These are phyloP conservation scores for Hydraecia micacea DNA, from an alignment of 2,888 invertebrate species.

Conservation along the genomic window DNA sequence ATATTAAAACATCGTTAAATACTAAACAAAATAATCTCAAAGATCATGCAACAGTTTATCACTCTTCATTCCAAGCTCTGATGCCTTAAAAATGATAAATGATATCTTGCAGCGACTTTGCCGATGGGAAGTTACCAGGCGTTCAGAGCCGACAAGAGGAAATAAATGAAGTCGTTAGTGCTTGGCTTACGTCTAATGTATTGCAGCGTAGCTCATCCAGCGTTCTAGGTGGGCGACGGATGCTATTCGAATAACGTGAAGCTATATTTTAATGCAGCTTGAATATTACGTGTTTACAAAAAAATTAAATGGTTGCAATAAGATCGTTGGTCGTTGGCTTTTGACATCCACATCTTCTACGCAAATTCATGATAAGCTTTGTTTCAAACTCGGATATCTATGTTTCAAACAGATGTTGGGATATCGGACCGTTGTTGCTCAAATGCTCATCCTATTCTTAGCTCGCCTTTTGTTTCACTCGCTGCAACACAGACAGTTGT, in stretches of 20 bases:
- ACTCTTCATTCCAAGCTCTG: constrained; percentile 38
- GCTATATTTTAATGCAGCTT: constrained; percentile 13
- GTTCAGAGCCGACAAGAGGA: constrained; percentile 72
- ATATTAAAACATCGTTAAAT: neutral
- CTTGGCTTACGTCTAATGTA: constrained; percentile 77
- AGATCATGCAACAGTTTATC: constrained; percentile 38
- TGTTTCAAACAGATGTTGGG: neutral
- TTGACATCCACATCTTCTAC: neutral
- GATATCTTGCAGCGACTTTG: constrained; percentile 57
- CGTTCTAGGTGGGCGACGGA: constrained; percentile 19
- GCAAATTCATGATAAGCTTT: neutral
- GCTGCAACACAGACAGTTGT: no score
- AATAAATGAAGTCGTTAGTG: constrained; percentile 80
- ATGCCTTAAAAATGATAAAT: constrained; percentile 60
- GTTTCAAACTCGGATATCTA: no score
- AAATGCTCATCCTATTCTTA: neutral
- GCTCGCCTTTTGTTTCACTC: neutral
- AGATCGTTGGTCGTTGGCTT: neutral
- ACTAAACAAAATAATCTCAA: neutral
- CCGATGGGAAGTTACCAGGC: constrained; percentile 69
- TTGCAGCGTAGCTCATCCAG: constrained; percentile 59
- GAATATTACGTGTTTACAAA: neutral
- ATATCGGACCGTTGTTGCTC: neutral
- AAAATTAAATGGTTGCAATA: neutral
- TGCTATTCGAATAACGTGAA: constrained; percentile 14